phyloP scores from a whole-genome alignment of 2,113 vertebrate species.

The Pseudopipra pipra region DNA sequence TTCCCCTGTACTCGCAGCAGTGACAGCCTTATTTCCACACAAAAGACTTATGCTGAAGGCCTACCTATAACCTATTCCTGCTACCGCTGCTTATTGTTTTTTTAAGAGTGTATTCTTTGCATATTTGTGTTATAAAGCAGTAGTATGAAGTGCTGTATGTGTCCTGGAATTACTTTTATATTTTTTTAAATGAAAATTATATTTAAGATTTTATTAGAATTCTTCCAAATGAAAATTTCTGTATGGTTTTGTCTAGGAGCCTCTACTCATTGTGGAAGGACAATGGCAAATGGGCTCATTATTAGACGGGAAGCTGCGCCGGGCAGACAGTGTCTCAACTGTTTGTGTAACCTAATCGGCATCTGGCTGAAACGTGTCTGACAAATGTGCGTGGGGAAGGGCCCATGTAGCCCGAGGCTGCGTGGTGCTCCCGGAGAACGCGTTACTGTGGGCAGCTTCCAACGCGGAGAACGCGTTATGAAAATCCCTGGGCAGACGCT shows the following conservation, averaged over 20 bases:
- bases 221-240: background rate
- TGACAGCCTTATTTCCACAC: background rate
- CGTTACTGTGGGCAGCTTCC: background rate
- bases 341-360: background rate
- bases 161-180: background rate
- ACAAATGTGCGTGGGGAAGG: accelerated
- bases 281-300: background rate
- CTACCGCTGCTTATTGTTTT: background rate
- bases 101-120: accelerated
- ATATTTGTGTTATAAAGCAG: background rate
- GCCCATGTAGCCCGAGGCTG: background rate
- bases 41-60: background rate
- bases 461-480: accelerated
- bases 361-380: background rate
- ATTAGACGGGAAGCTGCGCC: background rate
- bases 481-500: accelerated
- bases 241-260: background rate
- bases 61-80: accelerated
- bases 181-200: too few species aligned
- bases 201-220: background rate
- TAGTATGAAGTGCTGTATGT: accelerated
- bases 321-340: background rate
- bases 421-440: background rate
- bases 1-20: too few species aligned
- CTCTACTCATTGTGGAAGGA: accelerated